These are phyloP conservation scores for Chelon auratus DNA, from an alignment of 2,797 vertebrate genomes.

Conservation along the genomic window DNA sequence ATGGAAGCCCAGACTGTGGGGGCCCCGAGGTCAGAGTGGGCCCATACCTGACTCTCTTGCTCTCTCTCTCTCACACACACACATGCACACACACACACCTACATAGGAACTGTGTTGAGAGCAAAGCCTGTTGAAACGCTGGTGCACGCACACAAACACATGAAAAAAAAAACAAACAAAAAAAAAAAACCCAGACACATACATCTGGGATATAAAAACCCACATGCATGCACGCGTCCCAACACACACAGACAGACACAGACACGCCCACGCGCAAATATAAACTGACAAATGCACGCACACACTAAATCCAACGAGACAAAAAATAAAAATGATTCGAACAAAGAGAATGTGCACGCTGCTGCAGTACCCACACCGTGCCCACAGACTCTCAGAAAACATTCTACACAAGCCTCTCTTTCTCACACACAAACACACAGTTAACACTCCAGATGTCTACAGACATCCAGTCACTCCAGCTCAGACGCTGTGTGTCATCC, in stretches of 20 bases:
- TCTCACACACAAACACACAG: neutral
- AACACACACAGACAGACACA: conserved; percentile 21
- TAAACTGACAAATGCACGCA: conserved; percentile 49
- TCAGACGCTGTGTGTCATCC: conserved; percentile 69
- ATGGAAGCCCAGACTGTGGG: conserved; percentile 70
- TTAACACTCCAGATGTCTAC: conserved; percentile 63
- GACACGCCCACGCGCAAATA: conserved; percentile 20
- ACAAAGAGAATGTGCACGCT: conserved; percentile 46
- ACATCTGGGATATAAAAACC: conserved; percentile 34
- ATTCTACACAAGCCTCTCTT: conserved; percentile 10
- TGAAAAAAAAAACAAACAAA: conserved; percentile 2
- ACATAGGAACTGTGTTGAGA: conserved; percentile 33
- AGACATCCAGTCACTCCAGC: conserved; percentile 70
- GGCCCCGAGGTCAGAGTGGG: conserved; percentile 76
- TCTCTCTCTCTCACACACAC: conserved; percentile 8
- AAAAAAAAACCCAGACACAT: conserved; percentile 22
- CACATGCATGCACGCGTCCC: conserved; percentile 35
- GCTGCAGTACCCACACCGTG: conserved; percentile 40
- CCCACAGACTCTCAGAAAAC: conserved; percentile 54
- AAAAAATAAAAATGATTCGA: conserved; percentile 36
- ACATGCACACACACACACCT: conserved; percentile 36
- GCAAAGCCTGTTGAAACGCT: conserved; percentile 40
- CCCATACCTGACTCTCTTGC: conserved; percentile 70
- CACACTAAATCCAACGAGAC: conserved; percentile 35
- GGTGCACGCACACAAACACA: conserved; percentile 35